Evolutionary conservation across 92 coral and sea anemone genomes (phyloP).

Genomic region (Actinernus sp.): DNA sequence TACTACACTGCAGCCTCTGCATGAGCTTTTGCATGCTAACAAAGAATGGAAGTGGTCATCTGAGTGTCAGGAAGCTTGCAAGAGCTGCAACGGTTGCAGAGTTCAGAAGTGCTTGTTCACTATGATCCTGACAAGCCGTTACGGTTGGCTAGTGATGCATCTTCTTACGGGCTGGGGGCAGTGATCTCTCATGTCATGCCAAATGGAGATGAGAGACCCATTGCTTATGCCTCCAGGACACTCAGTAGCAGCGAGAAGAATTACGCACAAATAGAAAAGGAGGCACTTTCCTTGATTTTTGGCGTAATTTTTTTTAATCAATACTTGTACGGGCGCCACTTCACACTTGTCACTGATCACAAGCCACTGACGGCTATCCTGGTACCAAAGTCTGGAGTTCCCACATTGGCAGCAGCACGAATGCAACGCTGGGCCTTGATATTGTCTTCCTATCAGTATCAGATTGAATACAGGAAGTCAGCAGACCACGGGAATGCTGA

Average conservation of each 20-base stretch:
- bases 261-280: constrained; percentile 31
- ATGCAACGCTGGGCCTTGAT: constrained; percentile 61
- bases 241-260: constrained; percentile 34
- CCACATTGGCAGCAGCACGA: constrained; percentile 51
- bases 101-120: constrained; percentile 29
- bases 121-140: constrained; percentile 30
- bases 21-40: constrained; percentile 26
- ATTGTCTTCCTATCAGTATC: constrained; percentile 37
- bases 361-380: constrained; percentile 47
- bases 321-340: constrained; percentile 44
- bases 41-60: constrained; percentile 5
- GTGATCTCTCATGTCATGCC: constrained; percentile 50
- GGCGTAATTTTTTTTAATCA: constrained; percentile 44
- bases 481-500: constrained; percentile 59
- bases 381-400: constrained; percentile 53
- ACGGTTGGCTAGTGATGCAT: constrained; percentile 50
- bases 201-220: constrained; percentile 34
- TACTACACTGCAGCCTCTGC: constrained; percentile 27
- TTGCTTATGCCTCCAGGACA: constrained; percentile 47
- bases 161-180: constrained; percentile 40
- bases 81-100: constrained; percentile 35
- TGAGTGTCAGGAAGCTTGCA: constrained; percentile 5
- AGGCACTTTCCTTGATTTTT: constrained; percentile 18
- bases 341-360: constrained; percentile 55
- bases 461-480: constrained; percentile 39